Evolutionary conservation across 2,797 vertebrate species (phyloP), one percentile per base, ranked within the genome.

Genomic region (Cossypha caffra): DNA sequence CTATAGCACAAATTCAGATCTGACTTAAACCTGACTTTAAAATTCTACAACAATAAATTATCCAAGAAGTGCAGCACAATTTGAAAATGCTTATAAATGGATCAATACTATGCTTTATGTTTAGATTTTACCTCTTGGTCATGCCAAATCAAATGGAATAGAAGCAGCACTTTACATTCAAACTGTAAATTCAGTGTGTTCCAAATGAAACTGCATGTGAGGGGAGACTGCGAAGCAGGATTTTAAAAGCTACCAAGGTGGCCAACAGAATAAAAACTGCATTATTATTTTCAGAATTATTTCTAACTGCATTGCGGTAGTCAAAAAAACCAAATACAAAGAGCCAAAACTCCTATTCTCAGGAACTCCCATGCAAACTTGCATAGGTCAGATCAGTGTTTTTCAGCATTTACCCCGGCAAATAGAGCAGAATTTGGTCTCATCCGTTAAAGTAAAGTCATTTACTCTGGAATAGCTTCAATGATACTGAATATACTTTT

Each of bases 11-110:
- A 95, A 91, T 57, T 67, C 42, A 94, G 72, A 77, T 78, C 83
- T 71, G 80, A 96, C n/a, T n/a, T n/a, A n/a, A n/a, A n/a, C 78
- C 88, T 93, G 90, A 87, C 67, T 91, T 93, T 54, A 54, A 94
- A 96, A 94, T 50, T 68, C 45, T 76, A 37, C 64, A 80, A 75
- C 69, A 91, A 76, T 93, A 88, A 96, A 93, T 96, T 90, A 95
- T 48, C 87, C 52, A 83, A 54, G 55, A 77, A 88, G 48, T 10
- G 43, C 26, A 71, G 28, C 12, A 43, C 20, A 42, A 69, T 52
- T 87, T 90, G 26, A 43, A 64, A 89, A 81, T 73, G 28, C 84
- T 71, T 55, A 62, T 16, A 88, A 93, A 88, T 20, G 23, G 58
- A 78, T 68, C 55, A 51, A 76, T 67, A 57, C 42, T 40, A 23